phyloP scores from a whole-genome alignment of 2,113 vertebrate species.

The Mugil cephalus region DNA sequence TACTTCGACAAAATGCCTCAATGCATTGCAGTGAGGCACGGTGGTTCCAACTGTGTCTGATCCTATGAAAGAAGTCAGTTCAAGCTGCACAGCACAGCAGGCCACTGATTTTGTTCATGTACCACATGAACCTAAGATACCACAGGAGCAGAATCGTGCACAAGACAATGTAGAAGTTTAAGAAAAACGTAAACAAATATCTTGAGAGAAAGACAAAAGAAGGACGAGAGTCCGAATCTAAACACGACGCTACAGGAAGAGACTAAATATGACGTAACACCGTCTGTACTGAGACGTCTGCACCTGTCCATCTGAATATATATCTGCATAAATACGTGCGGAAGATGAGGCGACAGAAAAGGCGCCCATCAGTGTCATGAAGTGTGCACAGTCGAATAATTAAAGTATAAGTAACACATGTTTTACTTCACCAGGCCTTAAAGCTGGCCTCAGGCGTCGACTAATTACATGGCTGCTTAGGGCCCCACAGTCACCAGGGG shows the following conservation, averaged over 20 bases:
- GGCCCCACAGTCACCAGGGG: conserved; percentile 61
- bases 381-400: conserved; percentile 1
- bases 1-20: too few relatives aligned
- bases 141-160: not conserved
- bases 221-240: not conserved
- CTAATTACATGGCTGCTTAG: conserved; percentile 43
- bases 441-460: conserved; percentile 34
- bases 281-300: too few relatives aligned
- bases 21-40: too few relatives aligned
- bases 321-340: too few relatives aligned
- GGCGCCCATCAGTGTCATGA: not conserved
- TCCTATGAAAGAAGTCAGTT: too few relatives aligned
- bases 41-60: too few relatives aligned
- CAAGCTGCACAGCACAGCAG: too few relatives aligned
- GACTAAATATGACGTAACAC: too few relatives aligned
- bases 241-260: not conserved
- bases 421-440: conserved; percentile 23
- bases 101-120: too few relatives aligned
- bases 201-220: not conserved
- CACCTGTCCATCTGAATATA: too few relatives aligned
- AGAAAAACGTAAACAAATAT: not conserved
- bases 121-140: not conserved
- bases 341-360: not conserved
- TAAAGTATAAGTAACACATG: conserved; percentile 10
- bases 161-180: not conserved